These are phyloP conservation scores for Motacilla tschutschensis DNA, from an alignment of 2,113 vertebrate species.

Conservation along the genomic window DNA sequence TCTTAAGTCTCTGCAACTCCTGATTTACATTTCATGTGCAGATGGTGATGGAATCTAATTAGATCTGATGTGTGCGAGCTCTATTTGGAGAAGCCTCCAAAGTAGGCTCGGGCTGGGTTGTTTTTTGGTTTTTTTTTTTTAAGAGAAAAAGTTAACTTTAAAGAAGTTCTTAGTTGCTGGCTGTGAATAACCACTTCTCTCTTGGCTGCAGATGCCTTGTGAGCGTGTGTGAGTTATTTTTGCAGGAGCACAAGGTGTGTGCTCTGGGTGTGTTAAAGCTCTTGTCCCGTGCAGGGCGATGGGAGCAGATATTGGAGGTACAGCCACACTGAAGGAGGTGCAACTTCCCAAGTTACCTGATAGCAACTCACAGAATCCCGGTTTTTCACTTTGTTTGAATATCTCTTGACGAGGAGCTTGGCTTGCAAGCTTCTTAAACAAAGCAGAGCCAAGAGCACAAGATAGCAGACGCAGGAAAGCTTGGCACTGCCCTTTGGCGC, in stretches of 20 bases:
- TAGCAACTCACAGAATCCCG: background rate
- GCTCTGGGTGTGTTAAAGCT: background rate
- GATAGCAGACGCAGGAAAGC: constrained; percentile 61
- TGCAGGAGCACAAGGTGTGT: constrained; percentile 20
- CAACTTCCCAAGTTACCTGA: background rate
- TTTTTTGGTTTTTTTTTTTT: background rate
- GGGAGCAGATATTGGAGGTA: background rate
- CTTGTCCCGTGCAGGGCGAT: background rate
- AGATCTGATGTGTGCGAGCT: constrained; percentile 69
- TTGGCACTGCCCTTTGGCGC: constrained; percentile 66
- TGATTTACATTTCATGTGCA: constrained; percentile 65
- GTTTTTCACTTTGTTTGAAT: constrained; percentile 26
- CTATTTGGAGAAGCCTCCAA: constrained; percentile 54
- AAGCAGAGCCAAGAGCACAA: constrained; percentile 41
- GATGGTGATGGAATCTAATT: constrained; percentile 84
- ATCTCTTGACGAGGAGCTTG: constrained; percentile 62
- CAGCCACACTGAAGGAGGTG: background rate
- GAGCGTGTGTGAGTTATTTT: background rate
- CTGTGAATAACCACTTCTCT: background rate
- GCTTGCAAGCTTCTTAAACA: constrained; percentile 58
- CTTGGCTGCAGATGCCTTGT: background rate
- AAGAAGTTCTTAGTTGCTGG: background rate
- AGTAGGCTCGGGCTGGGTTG: background rate
- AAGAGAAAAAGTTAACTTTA: constrained; percentile 51
- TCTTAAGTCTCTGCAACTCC: constrained; percentile 44